Evolutionary conservation across 1,140 invertebrate species (phyloP).

Genomic region (Meloidogyne hapla): DNA sequence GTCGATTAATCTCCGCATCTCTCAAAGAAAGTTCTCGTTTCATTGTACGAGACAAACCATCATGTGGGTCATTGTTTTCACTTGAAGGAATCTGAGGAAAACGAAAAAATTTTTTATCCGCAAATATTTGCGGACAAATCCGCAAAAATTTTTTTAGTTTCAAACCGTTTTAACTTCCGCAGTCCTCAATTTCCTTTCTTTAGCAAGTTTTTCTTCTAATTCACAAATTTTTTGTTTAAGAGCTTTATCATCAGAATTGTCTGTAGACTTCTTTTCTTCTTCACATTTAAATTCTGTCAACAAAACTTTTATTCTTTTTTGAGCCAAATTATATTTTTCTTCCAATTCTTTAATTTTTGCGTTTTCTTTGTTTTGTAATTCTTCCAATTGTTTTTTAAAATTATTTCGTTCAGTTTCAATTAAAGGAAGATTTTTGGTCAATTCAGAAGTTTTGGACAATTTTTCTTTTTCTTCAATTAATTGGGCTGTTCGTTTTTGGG

Average conservation of each 20-base stretch:
- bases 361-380: conserved; percentile 1
- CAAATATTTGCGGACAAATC: no score
- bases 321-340: not conserved
- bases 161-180: not conserved
- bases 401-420: conserved; percentile 4
- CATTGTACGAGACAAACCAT: not conserved
- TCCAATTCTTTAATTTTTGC: not conserved
- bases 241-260: not conserved
- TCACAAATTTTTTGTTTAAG: not conserved
- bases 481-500: not conserved
- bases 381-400: not conserved
- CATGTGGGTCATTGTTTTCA: not conserved
- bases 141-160: not conserved
- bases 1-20: not conserved
- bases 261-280: not conserved
- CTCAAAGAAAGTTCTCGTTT: not conserved
- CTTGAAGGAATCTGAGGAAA: not conserved
- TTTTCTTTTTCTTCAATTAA: not conserved
- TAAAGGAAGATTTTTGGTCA: not conserved
- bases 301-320: not conserved
- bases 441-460: not conserved
- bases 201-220: not conserved
- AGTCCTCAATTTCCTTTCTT: not conserved
- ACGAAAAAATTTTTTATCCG: not conserved
- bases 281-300: not conserved